Conservation (phyloP, 1,140 invertebrate genomes). For the Trachelipus rathkii region DNA sequence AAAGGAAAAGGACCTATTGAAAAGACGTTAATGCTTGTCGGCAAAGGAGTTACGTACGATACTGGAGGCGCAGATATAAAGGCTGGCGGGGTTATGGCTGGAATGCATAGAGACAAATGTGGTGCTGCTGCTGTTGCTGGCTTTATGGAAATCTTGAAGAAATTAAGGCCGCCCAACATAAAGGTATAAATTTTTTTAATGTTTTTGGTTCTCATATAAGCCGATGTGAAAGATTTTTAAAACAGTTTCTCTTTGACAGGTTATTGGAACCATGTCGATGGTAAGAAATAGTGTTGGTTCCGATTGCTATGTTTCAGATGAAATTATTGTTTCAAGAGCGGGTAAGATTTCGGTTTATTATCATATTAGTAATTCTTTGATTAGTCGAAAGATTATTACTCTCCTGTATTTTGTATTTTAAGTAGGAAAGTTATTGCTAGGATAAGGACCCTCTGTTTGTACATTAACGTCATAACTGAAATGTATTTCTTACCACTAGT, state of each 20-base stretch:
- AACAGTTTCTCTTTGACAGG: slow-evolving; percentile 52
- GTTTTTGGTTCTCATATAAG: slow-evolving; percentile 8
- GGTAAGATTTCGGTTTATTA: slow-evolving; percentile 51
- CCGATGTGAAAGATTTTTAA: neutral
- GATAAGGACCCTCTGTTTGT: no score
- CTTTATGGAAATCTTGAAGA: slow-evolving; percentile 60
- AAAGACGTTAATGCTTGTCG: slow-evolving; percentile 82
- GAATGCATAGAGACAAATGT: slow-evolving; percentile 96
- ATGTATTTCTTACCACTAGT: no score
- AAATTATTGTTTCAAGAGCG: slow-evolving; percentile 79
- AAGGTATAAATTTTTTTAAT: slow-evolving; percentile 57
- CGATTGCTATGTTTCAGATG: slow-evolving; percentile 86
- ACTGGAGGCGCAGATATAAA: slow-evolving; percentile 86
- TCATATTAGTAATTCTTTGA: no score
- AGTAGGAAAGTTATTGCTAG: no score
- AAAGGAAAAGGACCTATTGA: slow-evolving; percentile 59
- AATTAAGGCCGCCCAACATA: slow-evolving; percentile 43
- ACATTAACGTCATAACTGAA: no score
- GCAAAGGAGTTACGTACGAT: slow-evolving; percentile 95
- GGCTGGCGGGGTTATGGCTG: slow-evolving; percentile 77
- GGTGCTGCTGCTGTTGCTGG: slow-evolving; percentile 90
- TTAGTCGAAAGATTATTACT: no score
- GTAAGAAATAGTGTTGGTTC: slow-evolving; percentile 88
- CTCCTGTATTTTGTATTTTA: no score
- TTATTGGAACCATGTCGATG: slow-evolving; percentile 77